Percentiles rank a stretch among this genome's conserved stretches.
phyloP scores from a whole-genome alignment of 1,140 invertebrate species.

The Stegodyphus mimosarum region DNA sequence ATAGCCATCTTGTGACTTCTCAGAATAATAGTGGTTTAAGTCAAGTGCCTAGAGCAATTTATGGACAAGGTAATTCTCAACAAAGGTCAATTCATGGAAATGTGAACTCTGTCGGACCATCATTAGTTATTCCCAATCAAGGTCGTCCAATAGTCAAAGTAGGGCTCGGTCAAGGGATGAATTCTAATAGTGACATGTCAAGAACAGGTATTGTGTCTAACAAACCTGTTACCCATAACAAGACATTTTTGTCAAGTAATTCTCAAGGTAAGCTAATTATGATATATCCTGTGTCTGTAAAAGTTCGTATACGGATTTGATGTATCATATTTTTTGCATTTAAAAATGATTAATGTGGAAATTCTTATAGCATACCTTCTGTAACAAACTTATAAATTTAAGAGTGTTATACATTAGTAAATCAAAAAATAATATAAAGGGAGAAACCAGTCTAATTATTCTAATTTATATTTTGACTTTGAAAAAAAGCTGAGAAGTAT shows the following conservation, averaged over 20 bases:
- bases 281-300: too few relatives aligned
- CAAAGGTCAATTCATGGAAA: constrained; percentile 28
- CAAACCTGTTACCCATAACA: constrained; percentile 33
- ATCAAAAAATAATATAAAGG: too few relatives aligned
- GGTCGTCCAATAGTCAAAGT: constrained; percentile 67
- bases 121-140: constrained; percentile 53
- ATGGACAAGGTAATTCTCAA: constrained; percentile 28
- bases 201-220: constrained; percentile 10
- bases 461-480: too few relatives aligned
- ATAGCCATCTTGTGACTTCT: not conserved
- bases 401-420: too few relatives aligned
- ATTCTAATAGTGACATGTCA: constrained; percentile 21
- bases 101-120: constrained; percentile 34
- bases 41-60: constrained; percentile 22
- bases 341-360: not conserved
- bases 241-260: constrained; percentile 30
- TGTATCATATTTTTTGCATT: not conserved
- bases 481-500: too few relatives aligned
- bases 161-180: constrained; percentile 57
- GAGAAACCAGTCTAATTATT: too few relatives aligned
- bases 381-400: too few relatives aligned
- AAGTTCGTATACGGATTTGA: too few relatives aligned
- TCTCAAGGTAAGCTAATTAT: constrained; percentile 53
- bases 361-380: too few relatives aligned
- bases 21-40: not conserved